Evolutionary conservation across 2,113 vertebrate species (phyloP).

Genomic region (Nematolebias whitei): DNA sequence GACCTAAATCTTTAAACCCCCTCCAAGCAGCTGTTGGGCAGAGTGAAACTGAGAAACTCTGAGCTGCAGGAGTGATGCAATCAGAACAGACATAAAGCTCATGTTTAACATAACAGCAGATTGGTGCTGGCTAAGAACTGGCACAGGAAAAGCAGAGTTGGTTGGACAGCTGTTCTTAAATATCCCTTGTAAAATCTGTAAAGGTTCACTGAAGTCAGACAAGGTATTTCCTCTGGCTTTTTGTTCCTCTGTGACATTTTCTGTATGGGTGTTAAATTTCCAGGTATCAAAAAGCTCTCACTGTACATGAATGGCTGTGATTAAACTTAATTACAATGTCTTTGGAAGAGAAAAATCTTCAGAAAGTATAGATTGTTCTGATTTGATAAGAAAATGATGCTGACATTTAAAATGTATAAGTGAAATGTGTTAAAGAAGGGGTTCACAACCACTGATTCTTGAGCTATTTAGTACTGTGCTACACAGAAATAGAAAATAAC

Average conservation of each 20-base stretch:
- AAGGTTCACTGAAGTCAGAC: slow-evolving; percentile 19
- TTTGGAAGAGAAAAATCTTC: too few species aligned
- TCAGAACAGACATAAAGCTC: slow-evolving; percentile 64
- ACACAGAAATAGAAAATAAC: too few species aligned
- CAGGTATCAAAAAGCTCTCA: too few species aligned
- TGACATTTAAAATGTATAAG: too few species aligned
- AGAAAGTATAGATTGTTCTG: too few species aligned
- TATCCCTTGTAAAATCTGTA: slow-evolving; percentile 22
- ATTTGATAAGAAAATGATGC: too few species aligned
- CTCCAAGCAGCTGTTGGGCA: slow-evolving; percentile 66
- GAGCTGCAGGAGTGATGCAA: slow-evolving; percentile 60
- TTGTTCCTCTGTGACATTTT: slow-evolving; percentile 13
- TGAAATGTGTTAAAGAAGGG: too few species aligned
- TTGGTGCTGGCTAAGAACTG: slow-evolving; percentile 48
- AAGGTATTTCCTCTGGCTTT: slow-evolving; percentile 9
- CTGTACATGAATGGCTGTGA: neutral
- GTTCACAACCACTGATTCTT: too few species aligned
- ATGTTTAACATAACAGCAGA: slow-evolving; percentile 65
- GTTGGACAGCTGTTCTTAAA: slow-evolving; percentile 18
- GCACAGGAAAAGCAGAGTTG: slow-evolving; percentile 28
- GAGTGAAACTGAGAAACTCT: slow-evolving; percentile 24
- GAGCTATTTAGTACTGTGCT: too few species aligned
- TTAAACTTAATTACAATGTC: too few species aligned
- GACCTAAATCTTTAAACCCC: slow-evolving; percentile 71
- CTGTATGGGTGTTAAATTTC: neutral